Evolutionary conservation across 2,888 invertebrate species (phyloP), one percentile per base, ranked within the genome.

Genomic region (Aricia artaxerxes): DNA sequence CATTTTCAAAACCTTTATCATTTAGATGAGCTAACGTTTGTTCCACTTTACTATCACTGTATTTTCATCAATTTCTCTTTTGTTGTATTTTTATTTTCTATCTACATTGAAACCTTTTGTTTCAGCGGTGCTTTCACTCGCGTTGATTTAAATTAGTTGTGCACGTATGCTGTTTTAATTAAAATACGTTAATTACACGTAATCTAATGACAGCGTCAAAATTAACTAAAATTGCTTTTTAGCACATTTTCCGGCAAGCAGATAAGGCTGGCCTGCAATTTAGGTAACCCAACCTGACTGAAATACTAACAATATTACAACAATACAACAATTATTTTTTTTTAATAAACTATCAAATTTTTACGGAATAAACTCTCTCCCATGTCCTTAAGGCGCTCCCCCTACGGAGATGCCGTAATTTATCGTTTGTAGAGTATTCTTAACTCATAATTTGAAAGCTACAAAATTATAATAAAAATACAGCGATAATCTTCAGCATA

Each of bases 11-110:
- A 76, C 76, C 76, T 57, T 76, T 76, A 76, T 76, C 57, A 76
- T 76, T 76, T 76, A 76, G 57, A 76, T 76, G 76, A 76, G 76
- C 53, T 75, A 75, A 35, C 76, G 76, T 35, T 76, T 76, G 76
- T 76, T 53, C 76, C 76, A 13, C 53, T 76, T 76, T 76, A 53
- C 53, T 57, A 76, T 76, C 76, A 35, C 53, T 31, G 53, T 57
- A 76, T 76, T 76, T 57, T 76, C 76, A 76, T 76, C 76, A 53
- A 76, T 76, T 76, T 76, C 57, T 57, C 76, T 76, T 57, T 76
- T 76, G 76, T 76, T 57, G 5, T 11, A 11, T 75, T 75, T 76
- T 57, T 76, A 35, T 76, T 76, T 57, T 57, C 53, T 76, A 35
- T 76, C 57, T 76, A 53, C 31, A 57, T 57, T 31, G 76, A 76